Evolutionary conservation across 1,140 invertebrate species (phyloP).

Genomic region (Cryptotermes secundus): DNA sequence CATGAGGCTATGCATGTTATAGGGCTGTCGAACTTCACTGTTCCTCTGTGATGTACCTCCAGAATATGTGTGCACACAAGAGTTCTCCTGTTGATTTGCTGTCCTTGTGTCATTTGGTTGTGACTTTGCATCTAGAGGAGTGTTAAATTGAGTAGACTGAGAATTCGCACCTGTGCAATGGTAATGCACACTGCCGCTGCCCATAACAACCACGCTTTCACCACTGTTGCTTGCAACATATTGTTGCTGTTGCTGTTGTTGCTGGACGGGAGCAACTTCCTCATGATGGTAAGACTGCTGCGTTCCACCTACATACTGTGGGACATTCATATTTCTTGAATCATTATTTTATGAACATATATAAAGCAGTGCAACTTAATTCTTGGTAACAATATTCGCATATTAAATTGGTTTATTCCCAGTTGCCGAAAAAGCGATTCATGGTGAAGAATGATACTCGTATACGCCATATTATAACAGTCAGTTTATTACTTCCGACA

Average conservation of each 20-base stretch:
- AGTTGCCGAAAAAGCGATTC: background rate
- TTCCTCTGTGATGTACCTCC: background rate
- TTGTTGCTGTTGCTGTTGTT: background rate
- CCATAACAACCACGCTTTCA: constrained; percentile 25
- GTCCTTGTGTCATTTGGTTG: background rate
- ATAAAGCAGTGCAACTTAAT: background rate
- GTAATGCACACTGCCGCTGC: constrained; percentile 25
- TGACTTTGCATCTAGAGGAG: background rate
- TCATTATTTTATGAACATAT: background rate
- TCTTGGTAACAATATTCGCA: background rate
- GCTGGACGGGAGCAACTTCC: background rate
- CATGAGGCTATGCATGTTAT: background rate
- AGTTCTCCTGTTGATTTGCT: background rate
- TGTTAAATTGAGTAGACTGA: background rate
- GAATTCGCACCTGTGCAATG: constrained; percentile 24
- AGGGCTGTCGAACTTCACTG: background rate
- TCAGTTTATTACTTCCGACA: background rate
- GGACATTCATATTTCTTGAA: constrained; percentile 27
- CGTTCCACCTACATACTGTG: constrained; percentile 26
- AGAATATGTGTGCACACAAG: background rate
- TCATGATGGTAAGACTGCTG: background rate
- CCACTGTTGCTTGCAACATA: constrained; percentile 22
- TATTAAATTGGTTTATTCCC: background rate
- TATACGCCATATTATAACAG: background rate
- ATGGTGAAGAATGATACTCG: background rate